Base-by-base conservation (phyloP, 1,140 invertebrate species). In the Sinella curviseta region DNA sequence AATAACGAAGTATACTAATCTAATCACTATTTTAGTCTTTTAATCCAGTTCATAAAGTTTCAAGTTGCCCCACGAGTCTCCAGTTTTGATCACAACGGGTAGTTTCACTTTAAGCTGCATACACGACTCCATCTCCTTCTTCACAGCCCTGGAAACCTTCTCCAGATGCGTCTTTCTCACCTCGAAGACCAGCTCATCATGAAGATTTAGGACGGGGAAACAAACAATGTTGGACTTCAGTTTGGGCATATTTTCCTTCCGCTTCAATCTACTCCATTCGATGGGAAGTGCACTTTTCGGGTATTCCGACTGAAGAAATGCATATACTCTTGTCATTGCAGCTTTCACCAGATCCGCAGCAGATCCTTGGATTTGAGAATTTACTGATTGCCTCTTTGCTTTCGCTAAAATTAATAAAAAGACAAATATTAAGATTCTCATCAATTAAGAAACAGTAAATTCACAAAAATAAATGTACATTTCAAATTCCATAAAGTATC, bases 101-200 rank as follows among this genome's bases (percentile, higher is more conserved):
- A 97, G 88, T 65, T 92, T 91, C 0, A 98, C 93, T 60, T 88
- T 90, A 16, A 97, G 87, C 78, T 88, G 87, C 0, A 91, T 89
- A n/a, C 91, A 91, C 77, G 90, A 89, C 86, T 97, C 95, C 96
- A 98, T 97, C 20, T 90, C 89, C 30, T 90, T 85, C 84, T 92
- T 92, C 26, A 98, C 87, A 54, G 94, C 89, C 77, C 85, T 86
- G 0, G 90, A 90, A 24, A 94, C 91, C 80, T 88, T 84, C 12
- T 88, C 85, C 26, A 94, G 86, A 86, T 92, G 89, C 85, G 80
- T 31, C 17, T 74, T 67, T 34, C 57, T 79, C 12, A 97, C 95
- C 90, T 99, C 97, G 85, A 94, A 98, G 31, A 99, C 91, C 0
- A 99, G 88, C 90, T 99, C 97, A 88, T 99, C 97, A 85, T 99